Evolutionary conservation across 1,140 invertebrate genomes (phyloP).

Genomic region (Pseudomyrmex sp.): DNA sequence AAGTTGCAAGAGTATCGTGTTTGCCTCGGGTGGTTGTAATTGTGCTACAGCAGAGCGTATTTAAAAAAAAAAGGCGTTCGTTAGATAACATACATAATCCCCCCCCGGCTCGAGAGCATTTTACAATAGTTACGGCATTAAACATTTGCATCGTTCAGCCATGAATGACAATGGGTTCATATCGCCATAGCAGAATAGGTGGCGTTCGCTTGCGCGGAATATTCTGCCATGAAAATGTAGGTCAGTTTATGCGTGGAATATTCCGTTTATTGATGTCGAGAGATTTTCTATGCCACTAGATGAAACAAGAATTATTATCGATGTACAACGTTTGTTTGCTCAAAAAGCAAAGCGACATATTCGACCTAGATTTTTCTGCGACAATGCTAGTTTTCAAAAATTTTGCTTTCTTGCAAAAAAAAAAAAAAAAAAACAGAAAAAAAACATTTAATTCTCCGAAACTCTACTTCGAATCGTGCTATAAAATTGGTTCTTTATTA

Average conservation of each 20-base stretch:
- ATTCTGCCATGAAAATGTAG: conserved; percentile 48
- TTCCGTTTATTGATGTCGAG: conserved; percentile 46
- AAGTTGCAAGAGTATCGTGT: no score
- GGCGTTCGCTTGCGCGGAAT: conserved; percentile 31
- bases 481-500: no score
- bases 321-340: neutral
- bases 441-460: no score
- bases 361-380: neutral
- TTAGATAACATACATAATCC: conserved; percentile 9
- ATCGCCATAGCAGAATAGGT: conserved; percentile 48
- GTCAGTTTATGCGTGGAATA: conserved; percentile 58
- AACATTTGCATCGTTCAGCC: conserved; percentile 48
- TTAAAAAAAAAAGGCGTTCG: neutral
- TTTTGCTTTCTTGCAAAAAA: neutral
- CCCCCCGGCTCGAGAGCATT: conserved; percentile 2
- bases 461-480: no score
- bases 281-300: conserved; percentile 36
- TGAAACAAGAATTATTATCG: conserved; percentile 21
- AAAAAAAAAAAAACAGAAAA: no score
- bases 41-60: no score
- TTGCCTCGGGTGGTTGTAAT: no score
- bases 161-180: conserved; percentile 58
- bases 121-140: conserved; percentile 45
- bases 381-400: neutral
- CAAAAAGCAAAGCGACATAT: neutral